Base-by-base conservation (phyloP, 2,113 vertebrate species). In the Phylloscopus trochiloides region DNA sequence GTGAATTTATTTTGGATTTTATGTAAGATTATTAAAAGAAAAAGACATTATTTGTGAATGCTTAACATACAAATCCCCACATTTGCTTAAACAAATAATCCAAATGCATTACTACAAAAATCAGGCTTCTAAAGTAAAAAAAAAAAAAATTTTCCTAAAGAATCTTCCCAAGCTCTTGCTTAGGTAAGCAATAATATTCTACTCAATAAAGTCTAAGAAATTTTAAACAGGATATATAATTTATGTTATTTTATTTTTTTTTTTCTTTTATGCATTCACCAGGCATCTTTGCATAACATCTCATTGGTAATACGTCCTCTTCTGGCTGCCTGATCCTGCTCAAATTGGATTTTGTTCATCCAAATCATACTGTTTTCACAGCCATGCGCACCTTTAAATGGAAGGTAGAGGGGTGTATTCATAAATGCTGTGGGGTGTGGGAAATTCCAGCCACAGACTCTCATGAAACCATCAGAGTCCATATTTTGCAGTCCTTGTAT, bases 331-430 rank as follows among this genome's bases (percentile, higher is more conserved):
- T 65, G 16, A 79, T 79, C 28, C 22, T 38, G 6, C 3, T 70
- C 25, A 87, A 57, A 75, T 38, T 59, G 11, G 13, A 68, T 50
- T 88, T 78, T 65, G 0, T 31, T 72, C 47, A 19, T 67, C 42
- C 20, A 90, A 76, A 82, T 68, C 16, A 50, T 25, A 34, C 1
- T 9, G 11, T 59, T 94, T 52, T 43, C 16, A 68, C 16, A 65
- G 28, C 1, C 28, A 63, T 25, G 57, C 43, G 31, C 28, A 59
- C 5, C 5, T 72, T 40, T 17, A 54, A 31, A 22, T 28, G 15
- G 16, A 32, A 82, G 18, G 4, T 9, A 66, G 17, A 67, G 14
- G 1, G 0, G 0, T 32, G 6, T 48, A 18, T 65, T 36, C 50
- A 29, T 17, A 38, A 17, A 25, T n/a, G 3, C 10, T 38, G 10